Base-by-base conservation (phyloP, 1,140 invertebrate species). In the Brachionus plicatilis region DNA sequence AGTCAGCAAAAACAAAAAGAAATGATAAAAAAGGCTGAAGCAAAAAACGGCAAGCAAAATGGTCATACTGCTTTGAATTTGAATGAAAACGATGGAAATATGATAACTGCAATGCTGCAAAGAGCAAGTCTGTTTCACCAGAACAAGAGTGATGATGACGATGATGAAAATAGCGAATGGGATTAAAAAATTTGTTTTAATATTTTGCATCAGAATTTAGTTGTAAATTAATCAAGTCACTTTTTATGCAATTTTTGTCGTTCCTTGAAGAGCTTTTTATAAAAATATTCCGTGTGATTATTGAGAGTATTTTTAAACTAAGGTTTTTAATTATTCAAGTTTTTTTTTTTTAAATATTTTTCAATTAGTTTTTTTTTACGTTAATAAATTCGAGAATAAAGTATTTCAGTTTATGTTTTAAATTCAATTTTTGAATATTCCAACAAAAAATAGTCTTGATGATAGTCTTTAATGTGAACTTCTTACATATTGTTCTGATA, bases 101-200 rank as follows among this genome's bases (percentile, higher is more conserved):
- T 82, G 29, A 82, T 82, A 4, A 37, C 37, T 47, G 20, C 79
- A 29, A 82, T 82, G 79, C 11, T 82, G 9, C 79, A 82, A 37
- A 27, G 79, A 29, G 79, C 79, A 12, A 65, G 27, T 29, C 33
- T 82, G 4, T 82, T 65, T 41, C 24, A 27, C 11, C n/a, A 82
- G 20, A 47, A 82, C n/a, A 65, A 82, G 24, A 82, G 53, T 45
- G 53, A 65, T 47, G 79, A 68, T 37, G 76, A 80, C 20, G 53
- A 60, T 41, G 79, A 82, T n/a, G 72, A 76, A 11, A 50, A 47
- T 33, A 65, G 53, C 53, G 79, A 60, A 33, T 82, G 79, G 79
- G 72, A 72, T 43, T 72, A 17, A 72, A 9, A 8, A 4, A 20
- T 6, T 20, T 72, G 45, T 72, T 72, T 24, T 7, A 12, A 43